Evolutionary conservation across 2,888 invertebrate species (phyloP).

Genomic region (Cremastobaeus sp.): DNA sequence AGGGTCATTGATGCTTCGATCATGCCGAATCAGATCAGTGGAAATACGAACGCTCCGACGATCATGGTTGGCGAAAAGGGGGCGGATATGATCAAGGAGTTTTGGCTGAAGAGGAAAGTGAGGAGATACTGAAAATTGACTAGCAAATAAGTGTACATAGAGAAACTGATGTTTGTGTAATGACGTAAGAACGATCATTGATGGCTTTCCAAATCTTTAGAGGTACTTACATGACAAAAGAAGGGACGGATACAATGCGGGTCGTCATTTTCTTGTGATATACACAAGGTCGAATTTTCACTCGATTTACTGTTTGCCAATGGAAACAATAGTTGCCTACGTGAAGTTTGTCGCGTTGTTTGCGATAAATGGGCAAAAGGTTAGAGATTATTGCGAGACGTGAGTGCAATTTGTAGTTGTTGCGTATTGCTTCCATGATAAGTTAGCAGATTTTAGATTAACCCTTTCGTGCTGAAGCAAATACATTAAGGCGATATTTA

Average conservation of each 20-base stretch:
- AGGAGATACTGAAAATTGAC: conserved; percentile 5
- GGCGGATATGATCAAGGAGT: conserved; percentile 91
- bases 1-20: conserved; percentile 91
- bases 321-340: conserved; percentile 25
- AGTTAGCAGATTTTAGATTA: too few species aligned
- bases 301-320: conserved; percentile 22
- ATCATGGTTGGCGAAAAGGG: conserved; percentile 96
- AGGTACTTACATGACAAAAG: conserved; percentile 11
- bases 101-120: conserved; percentile 84
- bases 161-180: neutral
- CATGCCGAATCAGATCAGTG: conserved; percentile 91
- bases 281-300: conserved; percentile 45
- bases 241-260: conserved; percentile 44
- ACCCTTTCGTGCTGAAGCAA: too few species aligned
- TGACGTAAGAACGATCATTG: too few species aligned
- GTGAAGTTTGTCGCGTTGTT: conserved; percentile 6
- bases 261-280: conserved; percentile 54
- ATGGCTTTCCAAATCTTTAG: conserved; percentile 13
- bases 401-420: too few species aligned
- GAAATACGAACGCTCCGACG: conserved; percentile 91
- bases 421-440: too few species aligned
- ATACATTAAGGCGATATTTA: too few species aligned
- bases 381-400: conserved; percentile 3
- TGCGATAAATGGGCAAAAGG: conserved; percentile 13
- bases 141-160: neutral